Base-by-base conservation (phyloP, 2,888 invertebrate species). In the Lamellibrachia satsuma region DNA sequence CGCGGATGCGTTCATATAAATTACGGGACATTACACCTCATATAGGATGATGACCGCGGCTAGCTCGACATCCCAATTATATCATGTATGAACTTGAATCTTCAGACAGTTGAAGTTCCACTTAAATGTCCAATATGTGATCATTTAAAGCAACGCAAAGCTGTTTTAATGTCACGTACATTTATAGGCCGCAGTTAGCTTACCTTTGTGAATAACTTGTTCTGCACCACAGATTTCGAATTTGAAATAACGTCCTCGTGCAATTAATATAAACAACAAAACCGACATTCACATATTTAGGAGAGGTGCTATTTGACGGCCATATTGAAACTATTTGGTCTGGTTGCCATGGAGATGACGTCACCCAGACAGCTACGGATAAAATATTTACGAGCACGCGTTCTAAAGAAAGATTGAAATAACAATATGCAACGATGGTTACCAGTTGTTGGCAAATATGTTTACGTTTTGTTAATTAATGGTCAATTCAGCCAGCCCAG, bases 311-410 rank as follows among this genome's bases (percentile, higher is more conserved):
- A 91, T 92, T 92, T 91, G 92, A 90, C 91, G 90, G 92, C 92
- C 92, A 92, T 92, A 91, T 92, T 92, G 92, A 92, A 92, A 92
- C 92, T 92, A 92, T 92, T 92, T 92, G 92, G 91, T 55, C 55
- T 90, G 9, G 90, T 92, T 91, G 91, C 92, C 91, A 91, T 92
- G 92, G 92, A 92, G 92, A 92, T 92, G 92, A 92, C 91, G 92
- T 92, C 91, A 91, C 22, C n/a, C 75, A 22, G 75, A 75, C 15
- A 15, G 75, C 22, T 75, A 75, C 75, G 75, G 75, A 75, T 75
- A 22, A 75, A 75, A 75, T 75, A 75, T 75, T 75, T 75, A 75
- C 75, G 75, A 75, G 75, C 75, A 75, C 22, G 22, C 22, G 75
- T 75, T 75, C 75, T n/a, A 75, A 75, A 75, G 22, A 75, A 75